phyloP scores from a whole-genome alignment of 1,140 invertebrate species.

The Drepana arcuata region DNA sequence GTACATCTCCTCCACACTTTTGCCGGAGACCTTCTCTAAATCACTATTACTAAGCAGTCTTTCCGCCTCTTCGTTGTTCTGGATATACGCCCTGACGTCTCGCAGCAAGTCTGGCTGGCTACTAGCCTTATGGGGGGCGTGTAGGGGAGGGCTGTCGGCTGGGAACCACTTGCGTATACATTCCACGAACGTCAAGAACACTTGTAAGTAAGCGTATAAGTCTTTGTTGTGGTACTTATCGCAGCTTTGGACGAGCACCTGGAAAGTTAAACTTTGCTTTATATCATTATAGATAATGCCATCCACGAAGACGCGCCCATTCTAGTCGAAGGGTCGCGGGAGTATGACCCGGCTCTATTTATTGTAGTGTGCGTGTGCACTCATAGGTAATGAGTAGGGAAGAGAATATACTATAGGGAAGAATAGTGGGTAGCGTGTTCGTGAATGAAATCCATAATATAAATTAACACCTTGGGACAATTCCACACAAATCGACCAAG shows the following conservation, averaged over 20 bases:
- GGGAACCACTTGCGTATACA: slow-evolving; percentile 72
- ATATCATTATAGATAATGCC: background rate
- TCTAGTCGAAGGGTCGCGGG: too few species aligned
- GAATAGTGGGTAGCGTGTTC: too few species aligned
- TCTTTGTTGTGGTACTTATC: slow-evolving; percentile 72
- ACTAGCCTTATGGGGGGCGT: too few species aligned
- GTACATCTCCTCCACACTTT: slow-evolving; percentile 72
- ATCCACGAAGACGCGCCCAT: too few species aligned
- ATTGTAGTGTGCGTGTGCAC: too few species aligned
- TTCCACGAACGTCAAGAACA: slow-evolving; percentile 76
- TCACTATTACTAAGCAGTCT: slow-evolving; percentile 40
- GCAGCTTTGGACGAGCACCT: slow-evolving; percentile 75
- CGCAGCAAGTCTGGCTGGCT: slow-evolving; percentile 20
- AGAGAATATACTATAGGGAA: too few species aligned
- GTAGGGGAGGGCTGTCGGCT: slow-evolving; percentile 2
- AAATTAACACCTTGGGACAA: too few species aligned
- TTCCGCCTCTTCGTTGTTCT: slow-evolving; percentile 28
- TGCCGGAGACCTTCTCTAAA: slow-evolving; percentile 34
- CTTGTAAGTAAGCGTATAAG: slow-evolving; percentile 73
- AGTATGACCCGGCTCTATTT: too few species aligned
- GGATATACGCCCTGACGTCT: slow-evolving; percentile 33
- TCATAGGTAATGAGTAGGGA: too few species aligned
- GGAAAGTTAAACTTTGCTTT: slow-evolving; percentile 9
- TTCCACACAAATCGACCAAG: too few species aligned
- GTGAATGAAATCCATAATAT: too few species aligned